Conservation (phyloP, 1,140 invertebrate species). For the Linepithema humile region DNA sequence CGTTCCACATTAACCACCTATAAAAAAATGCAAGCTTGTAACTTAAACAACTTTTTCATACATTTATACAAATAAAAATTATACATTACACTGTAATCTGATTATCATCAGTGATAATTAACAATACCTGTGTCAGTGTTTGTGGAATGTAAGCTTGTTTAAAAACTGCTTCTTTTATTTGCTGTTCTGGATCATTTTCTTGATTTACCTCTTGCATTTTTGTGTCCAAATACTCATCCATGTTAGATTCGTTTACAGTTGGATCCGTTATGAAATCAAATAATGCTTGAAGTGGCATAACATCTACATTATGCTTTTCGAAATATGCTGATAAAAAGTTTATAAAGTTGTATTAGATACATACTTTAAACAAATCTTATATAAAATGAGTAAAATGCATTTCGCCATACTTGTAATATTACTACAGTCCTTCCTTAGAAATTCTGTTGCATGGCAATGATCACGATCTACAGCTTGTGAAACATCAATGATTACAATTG, state of each 20-base stretch:
- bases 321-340: conserved; percentile 92
- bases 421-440: conserved; percentile 97
- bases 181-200: conserved; percentile 88
- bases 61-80: conserved; percentile 15
- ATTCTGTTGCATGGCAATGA: conserved; percentile 97
- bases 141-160: conserved; percentile 98
- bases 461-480: conserved; percentile 99
- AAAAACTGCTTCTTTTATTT: conserved; percentile 95
- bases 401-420: conserved; percentile 90
- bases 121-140: conserved; percentile 93
- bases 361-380: conserved; percentile 1
- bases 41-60: conserved; percentile 18
- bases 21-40: conserved; percentile 50
- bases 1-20: conserved; percentile 95
- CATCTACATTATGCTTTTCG: conserved; percentile 93
- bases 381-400: conserved; percentile 4
- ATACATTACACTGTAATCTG: not conserved
- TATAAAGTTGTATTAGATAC: not conserved
- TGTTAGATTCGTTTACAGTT: conserved; percentile 92
- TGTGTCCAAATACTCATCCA: conserved; percentile 92
- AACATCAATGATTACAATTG: conserved; percentile 97
- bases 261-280: conserved; percentile 98
- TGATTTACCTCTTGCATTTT: conserved; percentile 86
- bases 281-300: conserved; percentile 95
- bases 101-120: not conserved